Base-by-base conservation (phyloP, 2,797 vertebrate species). In the Atherinosoma microstoma region DNA sequence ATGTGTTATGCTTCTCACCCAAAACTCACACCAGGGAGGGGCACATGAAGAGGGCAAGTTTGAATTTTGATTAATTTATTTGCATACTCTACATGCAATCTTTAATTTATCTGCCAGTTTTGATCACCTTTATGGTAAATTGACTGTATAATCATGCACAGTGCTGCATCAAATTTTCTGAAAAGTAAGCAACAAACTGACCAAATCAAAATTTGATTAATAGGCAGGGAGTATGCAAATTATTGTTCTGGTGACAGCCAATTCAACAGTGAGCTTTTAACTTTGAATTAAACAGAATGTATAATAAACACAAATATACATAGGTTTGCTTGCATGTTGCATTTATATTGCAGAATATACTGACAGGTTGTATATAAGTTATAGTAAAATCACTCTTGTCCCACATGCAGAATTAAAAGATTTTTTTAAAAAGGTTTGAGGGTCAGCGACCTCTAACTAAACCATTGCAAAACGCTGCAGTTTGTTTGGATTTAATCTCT, bases 51-150 rank as follows among this genome's bases (percentile, higher is more conserved):
- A 40, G 49, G 47, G 38, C 29, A 68, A 70, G 70, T 74, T 73
- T 67, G 86, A 83, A 92, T 92, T 85, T 87, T 89, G 87, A 91
- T 84, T 62, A 84, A 83, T 89, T 76, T 81, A 91, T 92, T 92
- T 90, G 80, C 86, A 87, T 90, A 86, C 79, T 58, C 71, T 22
- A 66, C 90, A 80, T 76, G 87, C 87, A 89, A 83, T 54, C 69
- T 81, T 76, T 91, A 76, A 90, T 91, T 89, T 88, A 91, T 87
- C 82, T 76, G 79, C 79, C 76, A 62, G 49, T 73, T 87, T 80
- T 89, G 78, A 89, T 87, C 13, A 81, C 64, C 76, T 87, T 87
- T 83, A 83, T 82, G 64, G 79, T 62, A 75, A 80, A 76, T 77
- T 62, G 86, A 77, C 83, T 75, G 34, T 77, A 82, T 81, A 88